Conservation (phyloP, 2,113 vertebrate genomes). For the Atlantisia rogersi region DNA sequence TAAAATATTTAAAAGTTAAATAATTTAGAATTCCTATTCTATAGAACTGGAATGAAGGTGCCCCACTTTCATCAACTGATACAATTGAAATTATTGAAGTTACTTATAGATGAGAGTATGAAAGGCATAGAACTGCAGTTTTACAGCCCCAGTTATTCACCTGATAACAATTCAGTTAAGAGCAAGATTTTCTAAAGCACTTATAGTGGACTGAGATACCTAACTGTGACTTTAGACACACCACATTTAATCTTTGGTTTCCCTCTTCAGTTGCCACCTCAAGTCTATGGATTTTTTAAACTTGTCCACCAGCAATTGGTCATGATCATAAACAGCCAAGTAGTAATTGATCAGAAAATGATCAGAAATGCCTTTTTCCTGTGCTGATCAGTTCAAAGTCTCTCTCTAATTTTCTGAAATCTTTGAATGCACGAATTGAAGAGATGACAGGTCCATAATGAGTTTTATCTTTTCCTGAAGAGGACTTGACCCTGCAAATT, state of each 20-base stretch:
- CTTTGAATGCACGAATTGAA: neutral
- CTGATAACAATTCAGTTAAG: neutral
- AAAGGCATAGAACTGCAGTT: neutral
- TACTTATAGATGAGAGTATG: neutral
- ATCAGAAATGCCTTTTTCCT: neutral
- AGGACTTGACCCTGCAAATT: neutral
- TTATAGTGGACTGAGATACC: neutral
- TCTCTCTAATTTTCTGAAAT: slow-evolving; percentile 3
- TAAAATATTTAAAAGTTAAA: neutral
- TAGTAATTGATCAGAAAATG: neutral
- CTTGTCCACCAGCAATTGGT: neutral
- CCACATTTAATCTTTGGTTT: neutral
- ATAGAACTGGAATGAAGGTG: neutral
- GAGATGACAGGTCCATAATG: neutral
- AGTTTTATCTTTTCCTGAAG: neutral
- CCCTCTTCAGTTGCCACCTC: neutral
- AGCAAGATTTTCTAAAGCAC: neutral
- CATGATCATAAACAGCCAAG: neutral
- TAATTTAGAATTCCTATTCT: neutral
- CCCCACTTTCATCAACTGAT: neutral
- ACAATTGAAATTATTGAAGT: neutral
- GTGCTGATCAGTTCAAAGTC: neutral
- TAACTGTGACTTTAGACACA: neutral
- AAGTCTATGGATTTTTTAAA: neutral
- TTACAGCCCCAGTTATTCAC: neutral